Conservation (phyloP, 2,797 vertebrate genomes). For the Xyrichtys novacula region DNA sequence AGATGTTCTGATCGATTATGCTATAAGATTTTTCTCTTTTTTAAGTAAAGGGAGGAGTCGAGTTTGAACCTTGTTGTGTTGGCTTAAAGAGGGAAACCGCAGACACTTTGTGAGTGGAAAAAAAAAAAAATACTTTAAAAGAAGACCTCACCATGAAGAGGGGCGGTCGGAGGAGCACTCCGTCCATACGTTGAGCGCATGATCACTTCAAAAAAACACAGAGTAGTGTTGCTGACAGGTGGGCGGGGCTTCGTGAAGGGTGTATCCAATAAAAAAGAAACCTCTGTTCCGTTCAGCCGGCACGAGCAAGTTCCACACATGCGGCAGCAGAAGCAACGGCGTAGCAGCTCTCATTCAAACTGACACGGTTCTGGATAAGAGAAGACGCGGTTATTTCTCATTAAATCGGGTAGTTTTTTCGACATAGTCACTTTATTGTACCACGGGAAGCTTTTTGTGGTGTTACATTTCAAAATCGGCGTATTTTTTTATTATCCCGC, state of each 20-base stretch:
- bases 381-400: background rate
- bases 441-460: background rate
- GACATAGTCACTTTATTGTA: background rate
- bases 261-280: conserved; percentile 59
- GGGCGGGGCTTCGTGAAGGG: conserved; percentile 14
- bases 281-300: conserved; percentile 37
- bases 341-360: conserved; percentile 62
- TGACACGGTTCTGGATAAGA: conserved; percentile 23
- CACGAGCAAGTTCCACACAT: conserved; percentile 44
- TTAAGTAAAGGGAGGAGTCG: too few relatives aligned
- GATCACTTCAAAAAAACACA: conserved; percentile 2
- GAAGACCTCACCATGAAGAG: background rate
- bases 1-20: too few relatives aligned
- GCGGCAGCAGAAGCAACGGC: conserved; percentile 5
- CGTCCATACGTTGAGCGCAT: background rate
- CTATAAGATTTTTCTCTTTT: too few relatives aligned
- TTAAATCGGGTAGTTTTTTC: background rate
- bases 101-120: too few relatives aligned
- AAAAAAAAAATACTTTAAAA: background rate
- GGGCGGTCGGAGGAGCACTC: too few relatives aligned
- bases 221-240: background rate
- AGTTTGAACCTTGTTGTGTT: too few relatives aligned
- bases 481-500: conserved; percentile 64
- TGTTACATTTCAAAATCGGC: conserved; percentile 13
- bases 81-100: too few relatives aligned